phyloP scores from a whole-genome alignment of 2,113 vertebrate genomes.

The Panthera tigris region DNA sequence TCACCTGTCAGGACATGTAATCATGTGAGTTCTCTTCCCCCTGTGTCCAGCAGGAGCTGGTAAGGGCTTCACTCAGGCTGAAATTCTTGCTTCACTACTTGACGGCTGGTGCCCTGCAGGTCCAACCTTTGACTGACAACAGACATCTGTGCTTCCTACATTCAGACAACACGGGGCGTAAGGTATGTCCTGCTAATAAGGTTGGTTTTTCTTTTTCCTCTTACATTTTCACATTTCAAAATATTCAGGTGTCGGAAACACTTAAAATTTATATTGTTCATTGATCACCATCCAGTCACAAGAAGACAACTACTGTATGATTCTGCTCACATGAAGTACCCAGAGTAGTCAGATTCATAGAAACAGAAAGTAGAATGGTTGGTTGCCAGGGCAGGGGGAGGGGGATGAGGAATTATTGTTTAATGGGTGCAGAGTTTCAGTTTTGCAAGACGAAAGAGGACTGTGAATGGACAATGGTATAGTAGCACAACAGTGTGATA shows the following conservation, averaged over 20 bases:
- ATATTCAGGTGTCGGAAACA: background rate
- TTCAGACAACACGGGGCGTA: background rate
- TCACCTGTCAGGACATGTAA: background rate
- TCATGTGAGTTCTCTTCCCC: too few relatives aligned
- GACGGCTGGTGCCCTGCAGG: background rate
- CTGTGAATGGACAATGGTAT: background rate
- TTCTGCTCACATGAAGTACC: background rate
- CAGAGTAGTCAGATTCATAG: background rate
- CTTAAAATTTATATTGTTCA: background rate
- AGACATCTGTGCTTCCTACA: background rate
- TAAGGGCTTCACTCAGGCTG: background rate
- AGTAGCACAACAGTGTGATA: background rate
- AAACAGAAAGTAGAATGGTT: background rate
- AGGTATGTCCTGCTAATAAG: background rate
- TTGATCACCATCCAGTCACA: background rate
- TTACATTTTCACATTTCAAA: background rate
- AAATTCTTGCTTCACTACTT: background rate
- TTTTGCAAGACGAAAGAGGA: background rate
- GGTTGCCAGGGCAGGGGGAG: background rate
- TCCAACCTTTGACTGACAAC: background rate
- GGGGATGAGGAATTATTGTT: background rate
- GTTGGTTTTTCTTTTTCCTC: too few relatives aligned
- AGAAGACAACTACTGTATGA: background rate
- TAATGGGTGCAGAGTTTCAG: background rate
- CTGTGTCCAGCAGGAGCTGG: background rate